These are phyloP conservation scores for Podarcis lilfordi DNA, from an alignment of 2,797 vertebrate genomes.

Conservation along the genomic window DNA sequence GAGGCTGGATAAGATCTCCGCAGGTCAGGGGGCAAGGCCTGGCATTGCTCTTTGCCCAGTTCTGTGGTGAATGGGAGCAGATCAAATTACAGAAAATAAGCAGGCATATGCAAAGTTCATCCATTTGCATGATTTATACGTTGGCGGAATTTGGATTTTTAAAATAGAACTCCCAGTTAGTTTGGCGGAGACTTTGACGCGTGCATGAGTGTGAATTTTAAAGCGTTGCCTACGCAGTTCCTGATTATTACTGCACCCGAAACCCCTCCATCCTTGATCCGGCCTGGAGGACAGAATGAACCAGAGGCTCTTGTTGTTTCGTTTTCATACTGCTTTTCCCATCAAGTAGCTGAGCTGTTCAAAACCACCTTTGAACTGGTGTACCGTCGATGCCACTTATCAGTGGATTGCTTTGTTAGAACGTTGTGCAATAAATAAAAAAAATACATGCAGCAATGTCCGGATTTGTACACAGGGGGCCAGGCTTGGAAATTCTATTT, in stretches of 20 bases:
- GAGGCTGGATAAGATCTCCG: not conserved
- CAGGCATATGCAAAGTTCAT: not conserved
- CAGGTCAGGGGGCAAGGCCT: not conserved
- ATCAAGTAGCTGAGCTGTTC: fast-evolving
- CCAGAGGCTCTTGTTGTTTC: fast-evolving
- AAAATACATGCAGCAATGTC: conserved; percentile 37
- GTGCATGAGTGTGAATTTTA: not conserved
- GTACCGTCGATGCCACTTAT: conserved; percentile 45
- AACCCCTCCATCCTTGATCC: not conserved
- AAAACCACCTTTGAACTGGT: conserved; percentile 44
- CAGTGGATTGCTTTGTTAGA: not conserved
- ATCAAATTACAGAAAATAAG: not conserved
- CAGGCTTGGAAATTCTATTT: conserved; percentile 14
- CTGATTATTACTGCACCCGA: not conserved
- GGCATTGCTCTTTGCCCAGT: not conserved
- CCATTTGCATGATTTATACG: not conserved
- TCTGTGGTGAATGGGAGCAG: not conserved
- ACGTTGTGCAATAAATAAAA: not conserved
- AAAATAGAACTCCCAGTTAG: not conserved
- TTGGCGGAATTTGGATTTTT: not conserved
- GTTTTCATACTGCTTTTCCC: not conserved
- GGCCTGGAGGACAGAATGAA: not conserved
- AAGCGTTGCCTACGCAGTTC: not conserved
- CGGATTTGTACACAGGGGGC: conserved; percentile 19
- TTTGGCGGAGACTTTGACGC: not conserved